Base-by-base conservation (phyloP, 2,797 vertebrate genomes). In the Limosa lapponica region DNA sequence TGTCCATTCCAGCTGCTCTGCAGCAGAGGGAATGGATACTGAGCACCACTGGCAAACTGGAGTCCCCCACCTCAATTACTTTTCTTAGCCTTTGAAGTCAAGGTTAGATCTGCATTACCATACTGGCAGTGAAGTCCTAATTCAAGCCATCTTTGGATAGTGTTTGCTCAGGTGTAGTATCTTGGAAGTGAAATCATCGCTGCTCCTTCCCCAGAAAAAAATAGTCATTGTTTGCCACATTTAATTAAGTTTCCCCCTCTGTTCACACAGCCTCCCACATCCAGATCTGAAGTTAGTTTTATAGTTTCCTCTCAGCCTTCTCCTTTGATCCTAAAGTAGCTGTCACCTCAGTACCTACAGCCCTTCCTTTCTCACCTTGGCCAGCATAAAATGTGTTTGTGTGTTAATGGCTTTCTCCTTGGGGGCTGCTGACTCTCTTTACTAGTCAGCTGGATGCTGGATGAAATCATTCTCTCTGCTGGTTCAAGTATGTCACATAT, bases 261-360 rank as follows among this genome's bases (percentile, higher is more conserved):
- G 43, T 94, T 96, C 81, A 48, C 74, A 82, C 71, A 71, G 48
- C 77, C 86, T 95, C 73, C 80, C 59, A 65, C 85, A 59, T 65
- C 49, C 82, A 94, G 73, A 73, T 94, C 90, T 91, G 90, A 93
- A 94, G 90, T 85, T 64, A 89, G 87, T 95, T 97, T 96, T 96
- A 95, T 87, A 81, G 94, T 95, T 97, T 96, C 96, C 93, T 91
- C 58, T 92, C 88, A 89, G 86, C 78, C 28, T 93, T 95, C 44
- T 93, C 81, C 93, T 97, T 96, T 97, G 95, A 96, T 96, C 93
- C 74, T 89, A 83, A 96, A 95, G 94, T 80, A 94, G 90, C 96
- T 95, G 96, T 93, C 96, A 96, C 95, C 86, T 95, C 81, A 44
- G 83, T 91, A 96, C 90, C 90, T 94, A 92, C 78, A 95, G 70